A percentile compares a stretch with the other conserved stretches of the same genome.
phyloP scores from a whole-genome alignment of 1,140 invertebrate species.

The Ceratina japonica region DNA sequence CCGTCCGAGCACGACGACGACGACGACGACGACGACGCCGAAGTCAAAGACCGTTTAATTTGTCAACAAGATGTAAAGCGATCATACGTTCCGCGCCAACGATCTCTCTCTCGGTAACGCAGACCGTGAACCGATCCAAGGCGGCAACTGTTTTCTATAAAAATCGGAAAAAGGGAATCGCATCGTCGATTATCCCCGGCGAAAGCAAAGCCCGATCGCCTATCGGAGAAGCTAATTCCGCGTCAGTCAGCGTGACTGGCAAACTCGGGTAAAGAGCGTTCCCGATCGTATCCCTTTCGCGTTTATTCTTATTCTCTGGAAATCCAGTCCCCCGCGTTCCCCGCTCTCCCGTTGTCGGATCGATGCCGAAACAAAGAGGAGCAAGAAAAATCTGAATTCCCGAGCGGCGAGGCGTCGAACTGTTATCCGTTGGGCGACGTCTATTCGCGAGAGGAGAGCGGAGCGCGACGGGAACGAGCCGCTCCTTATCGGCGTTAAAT shows the following conservation, averaged over 20 bases:
- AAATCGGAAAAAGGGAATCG: too few species aligned
- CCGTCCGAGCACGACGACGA: neutral
- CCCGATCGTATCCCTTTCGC: neutral
- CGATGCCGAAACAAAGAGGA: slow-evolving; percentile 7
- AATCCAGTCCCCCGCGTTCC: neutral
- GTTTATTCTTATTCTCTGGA: neutral
- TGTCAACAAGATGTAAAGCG: too few species aligned
- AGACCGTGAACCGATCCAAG: too few species aligned
- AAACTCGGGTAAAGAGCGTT: neutral
- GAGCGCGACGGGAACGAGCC: neutral
- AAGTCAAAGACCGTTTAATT: neutral
- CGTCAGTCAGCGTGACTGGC: neutral
- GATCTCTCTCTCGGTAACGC: too few species aligned
- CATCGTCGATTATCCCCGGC: too few species aligned
- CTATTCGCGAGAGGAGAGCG: neutral
- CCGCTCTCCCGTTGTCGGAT: neutral
- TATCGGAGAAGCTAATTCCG: slow-evolving; percentile 8
- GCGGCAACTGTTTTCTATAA: too few species aligned
- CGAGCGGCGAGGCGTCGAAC: neutral
- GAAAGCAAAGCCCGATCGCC: neutral
- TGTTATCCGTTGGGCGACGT: too few species aligned
- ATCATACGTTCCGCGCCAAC: too few species aligned
- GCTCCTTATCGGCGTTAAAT: slow-evolving; percentile 44
- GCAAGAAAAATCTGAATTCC: slow-evolving; percentile 32
- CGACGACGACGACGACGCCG: neutral